Conservation (phyloP, 2,888 invertebrate genomes). For the Brachyopa scutellaris region DNA sequence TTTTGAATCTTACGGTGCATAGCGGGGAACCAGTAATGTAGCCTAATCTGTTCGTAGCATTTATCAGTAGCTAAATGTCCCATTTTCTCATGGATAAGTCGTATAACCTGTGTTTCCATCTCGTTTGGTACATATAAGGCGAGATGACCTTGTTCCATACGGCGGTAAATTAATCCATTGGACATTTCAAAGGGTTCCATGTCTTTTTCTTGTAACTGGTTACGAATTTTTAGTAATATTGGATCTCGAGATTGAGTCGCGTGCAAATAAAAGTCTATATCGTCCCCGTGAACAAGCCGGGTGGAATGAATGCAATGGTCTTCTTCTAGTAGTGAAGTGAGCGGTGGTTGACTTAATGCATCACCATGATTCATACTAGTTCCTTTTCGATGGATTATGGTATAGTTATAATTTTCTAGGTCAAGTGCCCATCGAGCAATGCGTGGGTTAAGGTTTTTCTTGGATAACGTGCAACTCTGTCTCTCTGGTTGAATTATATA, state of each 20-base stretch:
- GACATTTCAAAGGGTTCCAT: slow-evolving; percentile 15
- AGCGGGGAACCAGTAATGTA: slow-evolving; percentile 22
- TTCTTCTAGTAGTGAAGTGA: background rate
- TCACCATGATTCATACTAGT: slow-evolving; percentile 76
- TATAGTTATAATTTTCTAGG: slow-evolving; percentile 70
- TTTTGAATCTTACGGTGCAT: slow-evolving; percentile 13
- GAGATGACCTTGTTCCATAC: slow-evolving; percentile 17
- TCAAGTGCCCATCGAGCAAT: slow-evolving; percentile 71
- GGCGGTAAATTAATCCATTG: slow-evolving; percentile 26
- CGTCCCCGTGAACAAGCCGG: slow-evolving; percentile 22
- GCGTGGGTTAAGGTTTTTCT: slow-evolving; percentile 70
- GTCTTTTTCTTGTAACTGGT: no score
- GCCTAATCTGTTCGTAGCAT: slow-evolving; percentile 6
- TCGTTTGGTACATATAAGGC: slow-evolving; percentile 10
- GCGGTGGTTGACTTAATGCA: slow-evolving; percentile 73
- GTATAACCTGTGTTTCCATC: slow-evolving; percentile 6
- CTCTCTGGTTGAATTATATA: no score
- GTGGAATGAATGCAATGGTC: background rate
- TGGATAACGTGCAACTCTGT: no score
- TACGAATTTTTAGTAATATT: no score
- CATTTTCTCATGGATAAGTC: slow-evolving; percentile 7
- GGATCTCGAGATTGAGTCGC: slow-evolving; percentile 27
- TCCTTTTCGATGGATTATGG: slow-evolving; percentile 67
- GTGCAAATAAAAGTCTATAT: slow-evolving; percentile 42
- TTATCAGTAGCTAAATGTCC: background rate